Conservation (phyloP, 1,140 invertebrate genomes). For the Charaxes varanes region DNA sequence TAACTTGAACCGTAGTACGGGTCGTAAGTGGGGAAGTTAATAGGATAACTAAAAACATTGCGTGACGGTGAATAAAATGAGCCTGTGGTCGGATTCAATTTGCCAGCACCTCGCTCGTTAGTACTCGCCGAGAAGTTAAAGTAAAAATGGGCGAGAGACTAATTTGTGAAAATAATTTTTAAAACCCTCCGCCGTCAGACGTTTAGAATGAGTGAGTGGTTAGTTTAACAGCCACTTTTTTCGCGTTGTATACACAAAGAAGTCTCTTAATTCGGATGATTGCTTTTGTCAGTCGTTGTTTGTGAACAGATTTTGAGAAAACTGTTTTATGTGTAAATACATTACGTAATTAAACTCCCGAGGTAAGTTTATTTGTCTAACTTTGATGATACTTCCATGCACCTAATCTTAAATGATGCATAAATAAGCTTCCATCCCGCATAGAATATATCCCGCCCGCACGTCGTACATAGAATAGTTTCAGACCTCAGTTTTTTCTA, state of each 20-base stretch:
- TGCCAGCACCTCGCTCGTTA: conserved; percentile 49
- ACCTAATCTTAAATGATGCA: too few relatives aligned
- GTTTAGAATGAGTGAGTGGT: conserved; percentile 5
- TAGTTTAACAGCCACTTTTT: conserved; percentile 10
- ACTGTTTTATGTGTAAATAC: too few relatives aligned
- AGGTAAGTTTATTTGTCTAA: too few relatives aligned
- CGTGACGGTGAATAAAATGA: conserved; percentile 52
- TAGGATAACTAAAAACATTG: conserved; percentile 35
- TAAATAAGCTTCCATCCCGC: too few relatives aligned
- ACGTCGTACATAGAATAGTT: too few relatives aligned
- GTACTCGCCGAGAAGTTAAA: conserved; percentile 23
- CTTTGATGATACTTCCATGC: too few relatives aligned
- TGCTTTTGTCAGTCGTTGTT: too few relatives aligned
- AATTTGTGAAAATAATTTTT: conserved; percentile 26
- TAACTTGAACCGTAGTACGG: conserved; percentile 29
- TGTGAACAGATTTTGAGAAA: too few relatives aligned
- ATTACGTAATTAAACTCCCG: too few relatives aligned
- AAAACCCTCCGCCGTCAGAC: conserved; percentile 11
- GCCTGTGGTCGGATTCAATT: conserved; percentile 57
- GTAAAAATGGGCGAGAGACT: conserved; percentile 24
- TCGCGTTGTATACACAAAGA: conserved; percentile 2
- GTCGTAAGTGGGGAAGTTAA: conserved; percentile 26
- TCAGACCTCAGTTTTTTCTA: too few relatives aligned
- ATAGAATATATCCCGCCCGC: too few relatives aligned
- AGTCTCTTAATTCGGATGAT: too few relatives aligned